Evolutionary conservation across 2,888 invertebrate species (phyloP).

Genomic region (Pammene aurita): DNA sequence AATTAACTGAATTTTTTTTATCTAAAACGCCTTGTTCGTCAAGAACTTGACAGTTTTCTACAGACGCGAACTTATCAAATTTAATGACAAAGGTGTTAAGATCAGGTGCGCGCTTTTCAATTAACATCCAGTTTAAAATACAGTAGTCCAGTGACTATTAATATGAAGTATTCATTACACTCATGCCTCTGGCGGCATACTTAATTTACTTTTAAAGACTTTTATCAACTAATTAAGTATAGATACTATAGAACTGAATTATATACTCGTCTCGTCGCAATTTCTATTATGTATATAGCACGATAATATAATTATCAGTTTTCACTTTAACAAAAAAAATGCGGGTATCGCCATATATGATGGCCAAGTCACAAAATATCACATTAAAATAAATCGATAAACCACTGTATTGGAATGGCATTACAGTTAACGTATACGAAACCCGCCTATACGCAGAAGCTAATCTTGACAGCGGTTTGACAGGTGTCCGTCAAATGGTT

Average conservation of each 20-base stretch:
- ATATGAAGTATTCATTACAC: slow-evolving; percentile 28
- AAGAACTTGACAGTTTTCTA: slow-evolving; percentile 14
- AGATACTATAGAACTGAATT: background rate
- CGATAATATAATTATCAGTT: no score
- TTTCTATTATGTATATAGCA: no score
- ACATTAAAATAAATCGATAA: background rate
- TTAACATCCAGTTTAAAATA: slow-evolving; percentile 24
- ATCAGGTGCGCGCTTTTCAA: slow-evolving; percentile 39
- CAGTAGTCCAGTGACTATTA: slow-evolving; percentile 9
- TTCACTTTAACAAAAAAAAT: no score
- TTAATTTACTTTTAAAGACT: slow-evolving; percentile 28
- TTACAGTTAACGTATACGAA: background rate
- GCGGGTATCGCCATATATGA: no score
- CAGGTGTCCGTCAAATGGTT: slow-evolving; percentile 1
- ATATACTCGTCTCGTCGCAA: no score
- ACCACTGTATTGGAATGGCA: background rate
- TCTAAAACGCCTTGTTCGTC: background rate
- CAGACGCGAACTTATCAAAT: slow-evolving; percentile 14
- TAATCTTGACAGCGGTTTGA: slow-evolving; percentile 20
- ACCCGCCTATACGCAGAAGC: slow-evolving; percentile 7
- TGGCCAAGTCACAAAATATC: no score
- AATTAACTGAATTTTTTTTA: no score
- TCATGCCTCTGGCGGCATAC: slow-evolving; percentile 20
- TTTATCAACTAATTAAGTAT: background rate
- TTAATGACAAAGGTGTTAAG: slow-evolving; percentile 38